Base-by-base conservation (phyloP, 2,888 invertebrate genomes). In the Sinodicranocentrus sp. region DNA sequence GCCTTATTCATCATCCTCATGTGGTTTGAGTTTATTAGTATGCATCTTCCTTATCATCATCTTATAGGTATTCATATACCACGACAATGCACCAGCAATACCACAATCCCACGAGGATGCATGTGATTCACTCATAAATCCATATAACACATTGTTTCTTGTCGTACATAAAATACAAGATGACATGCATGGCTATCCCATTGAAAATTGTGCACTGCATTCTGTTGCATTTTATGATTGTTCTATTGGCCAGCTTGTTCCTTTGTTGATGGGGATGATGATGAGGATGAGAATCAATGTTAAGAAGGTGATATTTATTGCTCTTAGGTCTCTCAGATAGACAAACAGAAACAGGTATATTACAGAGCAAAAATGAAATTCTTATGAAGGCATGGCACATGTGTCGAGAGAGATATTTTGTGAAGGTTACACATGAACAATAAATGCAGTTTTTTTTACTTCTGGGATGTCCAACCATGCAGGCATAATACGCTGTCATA, bases 51-150 rank as follows among this genome's bases (percentile, higher is more conserved):
- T 43, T 67, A 43, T 67, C 67, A 44, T 67, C 52, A 3, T 65
- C 39, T 2, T 65, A 17, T n/a, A n/a, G n/a, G 10, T 61, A 1
- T 10, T 61, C 61, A 70, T 70, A 70, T 52, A 52, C 70, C 70
- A 70, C 70, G 10, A 65, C 43, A 33, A 52, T 33, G 52, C 15
- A 52, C 21, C 5, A 15, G 2, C 13, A 57, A 57, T 2, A 10
- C 2, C 33, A 43, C 21, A 70, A 70, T 70, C 23, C 17, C 48
- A 52, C 70, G 52, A 26, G 39, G 21, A 39, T 26, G 68, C 78
- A 52, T 78, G 78, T 70, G 61, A 68, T 78, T 78, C 57, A 68
- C 57, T 61, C 78, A 78, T 78, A 78, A 68, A 78, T 78, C 78
- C 78, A 78, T 78, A 78, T 57, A 70, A 78, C 78, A 78, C 78